A percentile compares a stretch with the other conserved stretches of the same genome.
Evolutionary conservation across 2,113 vertebrate genomes (phyloP).

Genomic region (Neoarius graeffei): DNA sequence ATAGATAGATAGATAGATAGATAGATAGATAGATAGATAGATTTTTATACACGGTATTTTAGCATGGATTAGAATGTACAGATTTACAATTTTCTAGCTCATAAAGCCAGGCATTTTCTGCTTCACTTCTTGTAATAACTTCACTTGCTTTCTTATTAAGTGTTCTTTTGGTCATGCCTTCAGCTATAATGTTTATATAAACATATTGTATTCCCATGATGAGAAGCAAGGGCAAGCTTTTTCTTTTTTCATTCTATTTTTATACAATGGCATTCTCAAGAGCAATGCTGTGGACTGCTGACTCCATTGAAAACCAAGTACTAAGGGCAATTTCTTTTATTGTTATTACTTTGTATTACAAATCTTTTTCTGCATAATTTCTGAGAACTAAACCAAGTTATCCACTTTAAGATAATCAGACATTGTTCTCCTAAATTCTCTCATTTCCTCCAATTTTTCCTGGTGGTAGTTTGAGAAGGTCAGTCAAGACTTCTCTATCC

Average conservation of each 20-base stretch:
- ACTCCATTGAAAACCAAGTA: background rate
- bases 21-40: too few species aligned
- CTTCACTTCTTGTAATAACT: conserved; percentile 2
- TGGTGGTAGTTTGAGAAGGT: background rate
- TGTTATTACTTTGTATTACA: background rate
- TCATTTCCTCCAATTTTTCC: background rate
- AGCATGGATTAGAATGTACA: background rate
- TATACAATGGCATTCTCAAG: conserved; percentile 7
- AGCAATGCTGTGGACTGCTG: background rate
- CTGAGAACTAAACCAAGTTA: background rate
- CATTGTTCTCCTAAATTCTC: background rate
- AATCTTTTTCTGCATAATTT: background rate
- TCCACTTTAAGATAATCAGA: background rate
- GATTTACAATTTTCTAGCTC: conserved; percentile 15
- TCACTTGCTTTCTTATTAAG: conserved; percentile 8
- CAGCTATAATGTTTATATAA: conserved; percentile 7
- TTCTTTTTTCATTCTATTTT: background rate
- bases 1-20: too few species aligned
- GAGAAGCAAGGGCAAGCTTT: background rate
- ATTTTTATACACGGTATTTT: background rate
- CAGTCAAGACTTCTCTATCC: background rate
- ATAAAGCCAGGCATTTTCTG: background rate
- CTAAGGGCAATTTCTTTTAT: background rate
- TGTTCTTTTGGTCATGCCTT: background rate
- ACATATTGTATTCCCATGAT: conserved; percentile 7